Evolutionary conservation across 2,888 invertebrate genomes (phyloP).

Genomic region (Erebia ligea): DNA sequence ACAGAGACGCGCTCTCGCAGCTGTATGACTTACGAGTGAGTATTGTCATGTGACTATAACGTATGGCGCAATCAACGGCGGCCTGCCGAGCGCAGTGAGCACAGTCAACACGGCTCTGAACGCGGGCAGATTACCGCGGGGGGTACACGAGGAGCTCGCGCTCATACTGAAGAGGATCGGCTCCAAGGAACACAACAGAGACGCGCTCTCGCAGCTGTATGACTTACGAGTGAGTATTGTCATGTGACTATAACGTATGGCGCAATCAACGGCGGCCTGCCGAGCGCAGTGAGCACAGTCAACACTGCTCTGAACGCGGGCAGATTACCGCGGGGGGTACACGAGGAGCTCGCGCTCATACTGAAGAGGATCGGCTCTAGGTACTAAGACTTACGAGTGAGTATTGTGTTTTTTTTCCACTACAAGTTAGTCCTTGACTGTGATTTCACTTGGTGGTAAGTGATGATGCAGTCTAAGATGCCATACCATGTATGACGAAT

Average conservation of each 20-base stretch:
- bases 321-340: constrained; percentile 89
- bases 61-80: constrained; percentile 63
- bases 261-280: constrained; percentile 48
- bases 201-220: constrained; percentile 91
- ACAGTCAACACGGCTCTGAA: constrained; percentile 60
- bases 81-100: constrained; percentile 83
- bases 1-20: constrained; percentile 90
- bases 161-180: constrained; percentile 96
- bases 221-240: constrained; percentile 84
- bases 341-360: constrained; percentile 93
- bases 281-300: constrained; percentile 78
- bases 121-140: constrained; percentile 85
- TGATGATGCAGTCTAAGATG: too few species aligned
- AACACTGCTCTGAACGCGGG: constrained; percentile 62
- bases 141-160: constrained; percentile 92
- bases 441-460: too few species aligned
- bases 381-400: constrained; percentile 90
- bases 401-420: too few species aligned
- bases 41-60: background rate
- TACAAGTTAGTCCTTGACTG: too few species aligned
- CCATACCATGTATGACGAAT: too few species aligned
- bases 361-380: constrained; percentile 94
- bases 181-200: constrained; percentile 91
- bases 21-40: constrained; percentile 88
- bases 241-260: too few species aligned